Conservation (phyloP, 2,888 invertebrate species). For the Eupithecia subumbrata region DNA sequence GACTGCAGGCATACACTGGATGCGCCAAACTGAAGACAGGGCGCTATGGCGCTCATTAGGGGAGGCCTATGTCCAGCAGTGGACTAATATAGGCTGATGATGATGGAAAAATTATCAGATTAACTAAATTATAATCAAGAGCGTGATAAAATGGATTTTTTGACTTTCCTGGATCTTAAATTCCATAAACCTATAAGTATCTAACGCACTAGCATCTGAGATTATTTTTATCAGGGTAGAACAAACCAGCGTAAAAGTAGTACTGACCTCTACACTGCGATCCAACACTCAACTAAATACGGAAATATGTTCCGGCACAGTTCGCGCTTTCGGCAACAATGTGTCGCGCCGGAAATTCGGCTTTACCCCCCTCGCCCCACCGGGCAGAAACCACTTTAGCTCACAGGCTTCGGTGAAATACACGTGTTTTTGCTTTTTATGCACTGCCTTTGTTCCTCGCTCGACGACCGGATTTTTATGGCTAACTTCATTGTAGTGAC, state of each 20-base stretch:
- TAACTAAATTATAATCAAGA: neutral
- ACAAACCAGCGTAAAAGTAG: neutral
- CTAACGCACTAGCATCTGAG: neutral
- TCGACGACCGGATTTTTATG: constrained; percentile 24
- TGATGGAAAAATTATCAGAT: neutral
- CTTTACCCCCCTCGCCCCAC: constrained; percentile 14
- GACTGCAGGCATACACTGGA: no score
- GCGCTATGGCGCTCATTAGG: no score
- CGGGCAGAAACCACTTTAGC: constrained; percentile 33
- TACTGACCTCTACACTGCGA: neutral
- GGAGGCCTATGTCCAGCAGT: no score
- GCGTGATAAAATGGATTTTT: no score
- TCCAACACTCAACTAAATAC: constrained; percentile 44
- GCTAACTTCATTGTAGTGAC: constrained; percentile 28
- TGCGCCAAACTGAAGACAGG: no score
- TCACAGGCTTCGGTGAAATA: constrained; percentile 22
- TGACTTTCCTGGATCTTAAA: no score
- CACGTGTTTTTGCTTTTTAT: constrained; percentile 32
- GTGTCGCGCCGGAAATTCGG: constrained; percentile 31
- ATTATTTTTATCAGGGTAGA: neutral
- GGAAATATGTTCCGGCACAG: constrained; percentile 46
- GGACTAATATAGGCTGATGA: neutral
- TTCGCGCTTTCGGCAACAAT: constrained; percentile 37
- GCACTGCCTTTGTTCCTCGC: constrained; percentile 29
- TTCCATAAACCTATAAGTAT: neutral